These are phyloP conservation scores for Patiria miniata DNA, from an alignment of 35 echinoderm and acorn worm species.

Conservation along the genomic window DNA sequence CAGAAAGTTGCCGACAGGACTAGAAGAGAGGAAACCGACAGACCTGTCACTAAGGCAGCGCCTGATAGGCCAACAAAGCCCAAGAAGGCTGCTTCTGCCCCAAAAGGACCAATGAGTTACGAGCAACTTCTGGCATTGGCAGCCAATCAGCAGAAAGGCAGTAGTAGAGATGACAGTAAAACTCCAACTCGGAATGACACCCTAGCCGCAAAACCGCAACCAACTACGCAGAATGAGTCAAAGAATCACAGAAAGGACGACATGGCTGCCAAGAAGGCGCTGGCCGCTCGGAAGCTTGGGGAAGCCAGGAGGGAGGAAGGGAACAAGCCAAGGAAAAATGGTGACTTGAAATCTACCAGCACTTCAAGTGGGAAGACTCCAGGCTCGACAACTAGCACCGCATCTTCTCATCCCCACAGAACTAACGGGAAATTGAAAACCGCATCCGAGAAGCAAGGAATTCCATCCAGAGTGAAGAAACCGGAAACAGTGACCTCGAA, in stretches of 20 bases:
- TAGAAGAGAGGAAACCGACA: background rate
- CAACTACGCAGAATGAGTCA: background rate
- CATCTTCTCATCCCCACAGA: slow-evolving; percentile 4
- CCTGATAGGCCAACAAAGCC: background rate
- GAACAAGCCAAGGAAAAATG: background rate
- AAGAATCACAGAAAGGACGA: background rate
- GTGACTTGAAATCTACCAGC: background rate
- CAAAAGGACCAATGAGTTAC: slow-evolving; percentile 69
- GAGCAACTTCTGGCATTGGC: slow-evolving; percentile 71
- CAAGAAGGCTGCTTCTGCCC: slow-evolving; percentile 46
- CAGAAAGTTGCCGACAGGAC: slow-evolving; percentile 48
- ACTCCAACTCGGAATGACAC: background rate
- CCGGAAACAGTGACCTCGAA: background rate
- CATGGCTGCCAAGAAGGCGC: background rate
- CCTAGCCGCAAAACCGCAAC: background rate
- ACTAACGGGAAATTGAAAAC: background rate
- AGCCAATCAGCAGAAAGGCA: slow-evolving; percentile 46
- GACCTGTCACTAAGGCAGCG: background rate
- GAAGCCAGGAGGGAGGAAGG: background rate
- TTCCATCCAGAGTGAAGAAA: background rate
- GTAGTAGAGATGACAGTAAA: background rate
- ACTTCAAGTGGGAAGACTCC: background rate
- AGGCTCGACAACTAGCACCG: background rate
- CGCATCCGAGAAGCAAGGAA: background rate
- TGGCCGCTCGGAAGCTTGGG: background rate